Percentiles rank a stretch among this genome's conserved stretches.
These are phyloP conservation scores for Thinocorus orbignyianus DNA, from an alignment of 2,113 vertebrate species.

Conservation along the genomic window DNA sequence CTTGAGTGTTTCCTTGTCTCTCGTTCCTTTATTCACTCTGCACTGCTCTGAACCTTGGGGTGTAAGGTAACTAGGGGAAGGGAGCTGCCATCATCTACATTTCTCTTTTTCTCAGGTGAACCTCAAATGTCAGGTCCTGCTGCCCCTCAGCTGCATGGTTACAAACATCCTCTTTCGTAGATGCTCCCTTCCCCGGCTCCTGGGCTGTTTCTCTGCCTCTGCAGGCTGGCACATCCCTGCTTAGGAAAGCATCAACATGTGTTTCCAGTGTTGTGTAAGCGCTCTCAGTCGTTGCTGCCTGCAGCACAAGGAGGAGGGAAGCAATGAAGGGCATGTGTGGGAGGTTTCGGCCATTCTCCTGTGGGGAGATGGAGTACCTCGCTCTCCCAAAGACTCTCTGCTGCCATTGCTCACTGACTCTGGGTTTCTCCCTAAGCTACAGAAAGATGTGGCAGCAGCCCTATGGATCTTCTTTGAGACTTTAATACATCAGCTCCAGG, in stretches of 20 bases:
- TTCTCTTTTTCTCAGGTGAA: not conserved
- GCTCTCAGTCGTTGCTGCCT: not conserved
- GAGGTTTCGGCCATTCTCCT: not conserved
- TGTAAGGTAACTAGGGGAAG: not conserved
- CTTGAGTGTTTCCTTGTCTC: not conserved
- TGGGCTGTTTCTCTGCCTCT: not conserved
- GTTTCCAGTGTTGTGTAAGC: not conserved
- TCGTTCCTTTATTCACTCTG: not conserved
- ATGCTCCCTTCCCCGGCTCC: not conserved
- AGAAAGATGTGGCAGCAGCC: not conserved
- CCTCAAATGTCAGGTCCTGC: rapidly evolving
- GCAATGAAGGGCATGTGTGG: rapidly evolving
- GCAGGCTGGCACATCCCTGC: not conserved
- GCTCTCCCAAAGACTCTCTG: not conserved
- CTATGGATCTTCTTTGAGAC: not conserved
- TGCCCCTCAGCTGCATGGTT: not conserved
- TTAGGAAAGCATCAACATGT: not conserved
- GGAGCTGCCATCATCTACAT: not conserved
- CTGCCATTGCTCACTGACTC: not conserved
- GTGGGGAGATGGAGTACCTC: not conserved
- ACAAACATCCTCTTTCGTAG: not conserved
- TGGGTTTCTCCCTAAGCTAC: not conserved
- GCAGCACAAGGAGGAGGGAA: not conserved
- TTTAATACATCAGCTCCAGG: not conserved
- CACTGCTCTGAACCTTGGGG: not conserved